Evolutionary conservation across 2,113 vertebrate species (phyloP).

Genomic region (Antidorcas marsupialis): DNA sequence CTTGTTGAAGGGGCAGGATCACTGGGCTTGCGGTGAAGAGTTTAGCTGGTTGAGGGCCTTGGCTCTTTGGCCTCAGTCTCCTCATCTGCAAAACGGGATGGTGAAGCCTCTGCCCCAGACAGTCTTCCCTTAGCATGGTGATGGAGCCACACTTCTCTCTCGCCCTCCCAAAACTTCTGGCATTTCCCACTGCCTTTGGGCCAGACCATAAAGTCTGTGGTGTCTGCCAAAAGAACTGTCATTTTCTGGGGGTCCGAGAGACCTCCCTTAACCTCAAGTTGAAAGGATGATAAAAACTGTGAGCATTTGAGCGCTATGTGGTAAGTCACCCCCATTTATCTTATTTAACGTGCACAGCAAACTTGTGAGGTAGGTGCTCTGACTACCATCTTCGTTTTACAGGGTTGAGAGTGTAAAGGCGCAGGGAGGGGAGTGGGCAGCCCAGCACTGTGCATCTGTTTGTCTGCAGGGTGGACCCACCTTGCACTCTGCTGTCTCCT

Average conservation of each 20-base stretch:
- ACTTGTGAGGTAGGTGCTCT: neutral
- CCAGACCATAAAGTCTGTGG: neutral
- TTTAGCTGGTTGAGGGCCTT: neutral
- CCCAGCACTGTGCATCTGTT: accelerated
- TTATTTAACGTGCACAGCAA: neutral
- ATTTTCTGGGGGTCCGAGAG: neutral
- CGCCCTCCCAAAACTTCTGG: accelerated
- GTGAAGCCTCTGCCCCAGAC: neutral
- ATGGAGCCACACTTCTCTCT: neutral
- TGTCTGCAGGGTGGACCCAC: neutral
- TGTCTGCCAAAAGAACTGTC: neutral
- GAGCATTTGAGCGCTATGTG: neutral
- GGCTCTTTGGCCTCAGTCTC: neutral
- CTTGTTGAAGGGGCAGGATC: neutral
- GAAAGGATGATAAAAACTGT: neutral
- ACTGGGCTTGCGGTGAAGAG: neutral
- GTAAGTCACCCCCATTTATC: neutral
- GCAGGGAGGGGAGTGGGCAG: neutral
- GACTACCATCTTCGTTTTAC: neutral
- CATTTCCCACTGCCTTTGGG: neutral
- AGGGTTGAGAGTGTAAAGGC: neutral
- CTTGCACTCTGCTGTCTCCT: accelerated
- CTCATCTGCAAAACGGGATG: neutral
- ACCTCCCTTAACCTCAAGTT: neutral
- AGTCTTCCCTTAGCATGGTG: neutral